Evolutionary conservation across 2,797 vertebrate genomes (phyloP).

Genomic region (Notoglanidium macrostoma): DNA sequence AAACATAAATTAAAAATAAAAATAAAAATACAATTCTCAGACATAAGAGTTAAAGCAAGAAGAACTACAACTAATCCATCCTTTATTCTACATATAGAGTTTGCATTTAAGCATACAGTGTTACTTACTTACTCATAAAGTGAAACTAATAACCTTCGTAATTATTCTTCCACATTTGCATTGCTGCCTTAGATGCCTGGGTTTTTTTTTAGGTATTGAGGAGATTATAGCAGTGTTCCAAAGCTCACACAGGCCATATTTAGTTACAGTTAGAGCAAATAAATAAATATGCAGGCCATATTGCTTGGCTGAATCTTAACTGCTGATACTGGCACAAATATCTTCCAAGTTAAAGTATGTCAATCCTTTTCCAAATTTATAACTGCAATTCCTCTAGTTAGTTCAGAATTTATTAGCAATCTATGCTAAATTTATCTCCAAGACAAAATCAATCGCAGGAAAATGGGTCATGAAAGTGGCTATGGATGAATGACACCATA

Average conservation of each 20-base stretch:
- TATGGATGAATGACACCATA: slow-evolving; percentile 63
- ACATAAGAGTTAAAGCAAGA: background rate
- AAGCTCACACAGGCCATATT: background rate
- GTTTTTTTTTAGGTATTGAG: background rate
- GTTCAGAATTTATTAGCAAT: slow-evolving; percentile 44
- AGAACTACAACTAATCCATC: background rate
- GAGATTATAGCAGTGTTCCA: background rate
- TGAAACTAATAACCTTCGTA: background rate
- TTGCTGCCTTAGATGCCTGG: background rate
- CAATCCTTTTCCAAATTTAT: background rate
- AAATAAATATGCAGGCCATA: background rate
- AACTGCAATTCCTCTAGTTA: background rate
- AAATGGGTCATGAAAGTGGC: slow-evolving; percentile 36
- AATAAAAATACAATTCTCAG: background rate
- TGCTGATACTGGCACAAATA: background rate
- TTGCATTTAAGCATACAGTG: background rate
- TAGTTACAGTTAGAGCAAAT: background rate
- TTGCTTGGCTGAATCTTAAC: slow-evolving; percentile 4
- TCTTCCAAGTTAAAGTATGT: background rate
- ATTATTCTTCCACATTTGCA: background rate
- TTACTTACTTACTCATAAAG: background rate
- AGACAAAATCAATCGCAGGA: slow-evolving; percentile 65
- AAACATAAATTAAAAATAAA: slow-evolving; percentile 39
- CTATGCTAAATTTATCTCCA: slow-evolving; percentile 64
- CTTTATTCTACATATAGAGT: background rate